Evolutionary conservation across 2,888 invertebrate species (phyloP).

Genomic region (Habrosyne pyritoides): DNA sequence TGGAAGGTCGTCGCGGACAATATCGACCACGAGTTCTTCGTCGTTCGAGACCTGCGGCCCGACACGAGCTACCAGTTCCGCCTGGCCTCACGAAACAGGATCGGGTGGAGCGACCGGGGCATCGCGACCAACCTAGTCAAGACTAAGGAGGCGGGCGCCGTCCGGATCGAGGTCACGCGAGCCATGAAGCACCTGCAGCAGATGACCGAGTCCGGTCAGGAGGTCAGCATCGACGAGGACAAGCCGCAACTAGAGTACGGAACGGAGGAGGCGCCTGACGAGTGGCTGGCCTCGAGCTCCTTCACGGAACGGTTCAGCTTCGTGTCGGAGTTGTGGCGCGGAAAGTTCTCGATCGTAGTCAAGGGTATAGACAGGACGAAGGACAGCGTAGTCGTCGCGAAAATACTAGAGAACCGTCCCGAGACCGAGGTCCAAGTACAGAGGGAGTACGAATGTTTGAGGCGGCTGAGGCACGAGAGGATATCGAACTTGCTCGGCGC

Average conservation of each 20-base stretch:
- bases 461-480: conserved; percentile 93
- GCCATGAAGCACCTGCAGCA: conserved; percentile 94
- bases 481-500: conserved; percentile 90
- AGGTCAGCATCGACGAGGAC: conserved; percentile 85
- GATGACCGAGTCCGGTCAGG: conserved; percentile 91
- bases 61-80: conserved; percentile 94
- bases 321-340: conserved; percentile 93
- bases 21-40: conserved; percentile 96
- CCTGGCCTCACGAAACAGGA: conserved; percentile 93
- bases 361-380: conserved; percentile 89
- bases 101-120: conserved; percentile 97
- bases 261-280: conserved; percentile 88
- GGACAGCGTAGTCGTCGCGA: conserved; percentile 91
- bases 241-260: conserved; percentile 88
- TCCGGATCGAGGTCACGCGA: conserved; percentile 90
- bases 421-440: conserved; percentile 87
- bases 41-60: conserved; percentile 90
- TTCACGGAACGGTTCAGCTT: conserved; percentile 91
- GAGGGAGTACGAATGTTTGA: conserved; percentile 92
- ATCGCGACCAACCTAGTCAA: conserved; percentile 90
- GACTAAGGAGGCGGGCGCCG: conserved; percentile 86
- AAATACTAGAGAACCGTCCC: conserved; percentile 88
- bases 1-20: conserved; percentile 95
- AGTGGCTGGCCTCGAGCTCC: conserved; percentile 87
- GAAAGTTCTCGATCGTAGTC: conserved; percentile 93